Conservation (phyloP, 2,888 invertebrate genomes). For the Agriopis aurantiaria region DNA sequence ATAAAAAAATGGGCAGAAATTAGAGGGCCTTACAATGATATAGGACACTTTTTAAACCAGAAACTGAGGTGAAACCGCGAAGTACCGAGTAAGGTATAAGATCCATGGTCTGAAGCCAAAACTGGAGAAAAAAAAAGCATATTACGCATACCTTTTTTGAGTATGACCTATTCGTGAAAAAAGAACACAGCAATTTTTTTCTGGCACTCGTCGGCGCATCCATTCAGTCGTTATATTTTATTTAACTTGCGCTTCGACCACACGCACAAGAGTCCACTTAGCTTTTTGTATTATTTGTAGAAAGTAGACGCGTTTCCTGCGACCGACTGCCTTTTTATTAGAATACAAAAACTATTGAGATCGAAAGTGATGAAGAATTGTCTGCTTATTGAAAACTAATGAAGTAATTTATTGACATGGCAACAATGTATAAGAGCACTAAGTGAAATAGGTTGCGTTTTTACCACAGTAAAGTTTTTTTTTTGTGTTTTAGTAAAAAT, state of each 20-base stretch:
- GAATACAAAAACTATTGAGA: slow-evolving; percentile 7
- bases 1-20: too few species aligned
- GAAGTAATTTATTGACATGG: slow-evolving; percentile 1
- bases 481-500: too few species aligned
- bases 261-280: slow-evolving; percentile 7
- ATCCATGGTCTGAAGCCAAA: too few species aligned
- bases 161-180: neutral
- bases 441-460: too few species aligned
- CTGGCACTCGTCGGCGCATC: neutral
- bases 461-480: too few species aligned
- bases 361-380: slow-evolving; percentile 10
- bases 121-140: too few species aligned
- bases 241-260: slow-evolving; percentile 1
- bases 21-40: too few species aligned
- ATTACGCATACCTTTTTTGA: neutral
- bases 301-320: slow-evolving; percentile 18
- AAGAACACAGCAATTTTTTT: neutral
- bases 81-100: too few species aligned
- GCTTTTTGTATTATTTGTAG: slow-evolving; percentile 16
- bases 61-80: too few species aligned
- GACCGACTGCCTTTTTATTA: slow-evolving; percentile 6
- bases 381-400: neutral
- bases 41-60: too few species aligned
- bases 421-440: neutral
- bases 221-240: slow-evolving; percentile 1